Percentiles rank a stretch among this genome's conserved stretches.
Evolutionary conservation across 2,888 invertebrate species (phyloP).

Genomic region (Koerneria pararmatus): DNA sequence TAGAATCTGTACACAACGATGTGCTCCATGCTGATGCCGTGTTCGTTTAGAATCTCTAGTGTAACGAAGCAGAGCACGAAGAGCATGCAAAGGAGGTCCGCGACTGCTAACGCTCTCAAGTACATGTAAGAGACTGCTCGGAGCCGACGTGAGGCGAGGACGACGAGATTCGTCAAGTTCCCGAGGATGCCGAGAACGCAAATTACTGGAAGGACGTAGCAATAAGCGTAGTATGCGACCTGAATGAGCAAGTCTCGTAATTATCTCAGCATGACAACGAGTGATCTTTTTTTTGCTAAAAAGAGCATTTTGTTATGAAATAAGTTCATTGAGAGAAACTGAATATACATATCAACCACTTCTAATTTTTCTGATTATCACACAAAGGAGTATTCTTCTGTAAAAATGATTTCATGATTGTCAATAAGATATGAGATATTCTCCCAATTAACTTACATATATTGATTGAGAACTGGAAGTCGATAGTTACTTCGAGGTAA

Average conservation of each 20-base stretch:
- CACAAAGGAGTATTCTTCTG: too few relatives aligned
- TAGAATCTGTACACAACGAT: constrained; percentile 46
- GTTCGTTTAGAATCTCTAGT: constrained; percentile 46
- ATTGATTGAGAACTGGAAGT: too few relatives aligned
- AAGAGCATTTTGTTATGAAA: too few relatives aligned
- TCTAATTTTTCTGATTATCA: too few relatives aligned
- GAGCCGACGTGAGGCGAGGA: constrained; percentile 52
- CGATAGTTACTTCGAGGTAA: too few relatives aligned
- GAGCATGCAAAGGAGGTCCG: constrained; percentile 59
- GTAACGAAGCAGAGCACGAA: constrained; percentile 55
- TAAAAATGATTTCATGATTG: too few relatives aligned
- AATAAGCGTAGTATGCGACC: constrained; percentile 51
- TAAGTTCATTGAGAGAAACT: too few relatives aligned
- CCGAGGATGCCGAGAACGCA: constrained; percentile 57
- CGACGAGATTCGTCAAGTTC: constrained; percentile 56
- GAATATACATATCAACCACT: too few relatives aligned
- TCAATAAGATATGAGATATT: too few relatives aligned
- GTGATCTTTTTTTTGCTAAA: too few relatives aligned
- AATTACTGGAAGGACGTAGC: constrained; percentile 58
- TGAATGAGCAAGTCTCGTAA: constrained; percentile 4
- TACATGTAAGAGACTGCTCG: constrained; percentile 58
- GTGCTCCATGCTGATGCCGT: constrained; percentile 31
- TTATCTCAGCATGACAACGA: too few relatives aligned
- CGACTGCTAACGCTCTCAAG: constrained; percentile 44
- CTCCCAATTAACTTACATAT: too few relatives aligned